Percentiles rank a stretch among this genome's conserved stretches.
Evolutionary conservation across 2,113 vertebrate species (phyloP).

Genomic region (Corythornis madagascariensis): DNA sequence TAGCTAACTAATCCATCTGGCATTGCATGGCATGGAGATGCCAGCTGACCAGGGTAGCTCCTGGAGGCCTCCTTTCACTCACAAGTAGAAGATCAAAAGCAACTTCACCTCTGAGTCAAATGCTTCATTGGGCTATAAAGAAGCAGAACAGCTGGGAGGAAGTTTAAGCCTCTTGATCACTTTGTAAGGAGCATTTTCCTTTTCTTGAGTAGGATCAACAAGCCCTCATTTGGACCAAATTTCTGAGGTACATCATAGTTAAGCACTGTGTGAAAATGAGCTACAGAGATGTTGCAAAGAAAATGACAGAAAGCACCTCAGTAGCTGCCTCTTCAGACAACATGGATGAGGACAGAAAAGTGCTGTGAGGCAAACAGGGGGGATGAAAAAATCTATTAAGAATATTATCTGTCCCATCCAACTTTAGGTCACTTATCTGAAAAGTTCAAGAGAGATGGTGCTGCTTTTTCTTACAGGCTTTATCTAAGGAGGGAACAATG

Average conservation of each 20-base stretch:
- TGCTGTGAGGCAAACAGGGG: neutral
- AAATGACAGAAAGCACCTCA: neutral
- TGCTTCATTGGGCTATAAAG: slow-evolving; percentile 4
- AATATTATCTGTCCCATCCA: neutral
- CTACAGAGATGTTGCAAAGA: neutral
- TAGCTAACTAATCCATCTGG: neutral
- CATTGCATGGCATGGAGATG: neutral
- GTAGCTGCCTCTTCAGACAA: neutral
- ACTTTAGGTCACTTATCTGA: neutral
- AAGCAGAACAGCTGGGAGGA: slow-evolving; percentile 53
- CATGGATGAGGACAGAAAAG: neutral
- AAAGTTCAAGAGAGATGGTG: neutral
- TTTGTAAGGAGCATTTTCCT: slow-evolving; percentile 58
- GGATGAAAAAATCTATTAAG: neutral
- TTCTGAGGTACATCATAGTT: neutral
- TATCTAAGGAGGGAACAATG: neutral
- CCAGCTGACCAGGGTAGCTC: neutral
- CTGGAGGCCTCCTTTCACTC: neutral
- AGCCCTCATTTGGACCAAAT: neutral
- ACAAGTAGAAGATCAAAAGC: neutral
- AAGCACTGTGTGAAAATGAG: neutral
- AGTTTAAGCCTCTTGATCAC: slow-evolving; percentile 52
- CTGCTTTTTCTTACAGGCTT: neutral
- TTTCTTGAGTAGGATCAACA: slow-evolving; percentile 31
- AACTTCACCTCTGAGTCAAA: slow-evolving; percentile 4